These are phyloP conservation scores for Ageneiosus marmoratus DNA, from an alignment of 2,113 vertebrate species.

Conservation along the genomic window DNA sequence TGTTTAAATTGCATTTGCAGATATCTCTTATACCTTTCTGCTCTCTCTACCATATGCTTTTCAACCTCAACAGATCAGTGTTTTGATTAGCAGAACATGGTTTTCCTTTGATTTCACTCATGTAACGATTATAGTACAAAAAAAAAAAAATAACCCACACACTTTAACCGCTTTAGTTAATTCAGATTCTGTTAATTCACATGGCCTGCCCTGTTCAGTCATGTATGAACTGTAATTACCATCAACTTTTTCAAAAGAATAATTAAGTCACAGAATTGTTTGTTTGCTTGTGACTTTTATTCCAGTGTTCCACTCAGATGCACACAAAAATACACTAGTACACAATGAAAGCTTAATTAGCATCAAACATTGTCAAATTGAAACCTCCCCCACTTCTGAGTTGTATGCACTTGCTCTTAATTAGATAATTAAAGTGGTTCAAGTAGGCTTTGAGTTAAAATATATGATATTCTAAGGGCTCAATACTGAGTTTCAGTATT, in stretches of 20 bases:
- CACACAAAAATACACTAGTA: slow-evolving; percentile 32
- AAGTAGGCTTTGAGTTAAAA: slow-evolving; percentile 30
- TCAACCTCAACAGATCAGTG: neutral
- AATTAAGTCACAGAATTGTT: slow-evolving; percentile 38
- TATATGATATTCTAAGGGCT: slow-evolving; percentile 1
- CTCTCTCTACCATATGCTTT: slow-evolving; percentile 8
- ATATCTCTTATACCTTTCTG: neutral
- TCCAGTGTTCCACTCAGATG: slow-evolving; percentile 39
- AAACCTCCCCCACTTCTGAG: slow-evolving; percentile 21
- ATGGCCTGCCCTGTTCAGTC: slow-evolving; percentile 25
- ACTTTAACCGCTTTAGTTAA: slow-evolving; percentile 49
- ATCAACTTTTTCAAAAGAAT: slow-evolving; percentile 34
- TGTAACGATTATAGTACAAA: neutral
- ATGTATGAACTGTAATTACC: slow-evolving; percentile 33
- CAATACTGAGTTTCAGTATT: slow-evolving; percentile 12
- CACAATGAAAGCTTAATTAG: slow-evolving; percentile 38
- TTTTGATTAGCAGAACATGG: slow-evolving; percentile 4
- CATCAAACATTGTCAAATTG: slow-evolving; percentile 37
- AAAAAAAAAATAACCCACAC: neutral
- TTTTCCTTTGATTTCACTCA: slow-evolving; percentile 10
- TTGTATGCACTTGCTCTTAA: slow-evolving; percentile 26
- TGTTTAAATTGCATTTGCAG: neutral
- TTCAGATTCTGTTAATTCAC: slow-evolving; percentile 20
- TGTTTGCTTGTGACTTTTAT: slow-evolving; percentile 22
- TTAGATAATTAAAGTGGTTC: slow-evolving; percentile 43